Base-by-base conservation (phyloP, 2,888 invertebrate species). In the Agapostemon virescens region DNA sequence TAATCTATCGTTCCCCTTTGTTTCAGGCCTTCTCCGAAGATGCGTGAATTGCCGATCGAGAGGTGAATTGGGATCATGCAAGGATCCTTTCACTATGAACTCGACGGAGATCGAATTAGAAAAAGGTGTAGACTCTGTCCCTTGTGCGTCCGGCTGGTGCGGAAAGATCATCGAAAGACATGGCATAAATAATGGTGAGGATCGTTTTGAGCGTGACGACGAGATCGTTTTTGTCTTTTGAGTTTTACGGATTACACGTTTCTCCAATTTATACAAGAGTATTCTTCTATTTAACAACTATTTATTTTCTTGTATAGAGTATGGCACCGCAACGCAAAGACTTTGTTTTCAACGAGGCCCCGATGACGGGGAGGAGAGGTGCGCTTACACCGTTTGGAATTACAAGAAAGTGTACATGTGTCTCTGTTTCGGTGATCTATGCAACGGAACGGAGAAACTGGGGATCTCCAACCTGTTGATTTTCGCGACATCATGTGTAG, bases 81-180 rank as follows among this genome's bases (percentile, higher is more conserved):
- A 97, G 88, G 98, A 98, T 93, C 96, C 96, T 15, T 98, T 98
- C 90, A 94, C 94, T 1, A 95, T 95, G 87, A 98, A 98, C 93
- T 95, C 95, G 20, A 97, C 97, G 0, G 95, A 96, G 87, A 95
- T 96, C 6, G 95, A 95, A 84, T 93, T 93, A 30, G 96, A 96
- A 89, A 94, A 94, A 45, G 97, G 97, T 0, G 95, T 98, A 0
- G 94, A 96, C 88, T 95, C 96, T 0, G 95, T 96, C 17, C 96
- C 97, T 0, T 98, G 98, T 89, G 96, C 97, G 0, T 97, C 97
- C 0, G 98, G 98, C 55, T 98, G 98, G 98, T 98, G 98, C 90
- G 97, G 97, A 36, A 98, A 98, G 94, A 95, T 97, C 70, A 95
- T 97, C 52, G 98, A 98, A 92, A 96, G 96, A 77, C 96, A 95